Conservation (phyloP, 1,140 invertebrate species). For the Solenopsis invicta region DNA sequence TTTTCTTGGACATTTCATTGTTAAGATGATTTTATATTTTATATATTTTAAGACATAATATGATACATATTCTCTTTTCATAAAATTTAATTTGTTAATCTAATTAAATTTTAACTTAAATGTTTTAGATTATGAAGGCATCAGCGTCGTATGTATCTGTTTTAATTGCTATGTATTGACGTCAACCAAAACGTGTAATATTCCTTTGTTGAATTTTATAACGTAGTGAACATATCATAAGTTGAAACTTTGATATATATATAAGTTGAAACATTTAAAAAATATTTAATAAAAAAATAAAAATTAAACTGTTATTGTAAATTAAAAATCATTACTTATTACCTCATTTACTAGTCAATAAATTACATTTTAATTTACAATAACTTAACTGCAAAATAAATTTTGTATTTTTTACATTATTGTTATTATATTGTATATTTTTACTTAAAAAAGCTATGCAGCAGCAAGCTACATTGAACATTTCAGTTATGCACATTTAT, state of each 20-base stretch:
- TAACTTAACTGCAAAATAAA: not conserved
- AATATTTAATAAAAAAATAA: not conserved
- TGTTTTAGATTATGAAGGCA: constrained; percentile 38
- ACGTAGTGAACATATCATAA: not conserved
- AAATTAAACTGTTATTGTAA: not conserved
- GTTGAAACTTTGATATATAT: too few species aligned
- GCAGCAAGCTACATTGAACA: too few species aligned
- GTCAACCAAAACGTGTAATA: not conserved
- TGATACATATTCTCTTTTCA: too few species aligned
- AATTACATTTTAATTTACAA: not conserved
- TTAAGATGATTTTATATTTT: too few species aligned
- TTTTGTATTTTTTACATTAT: too few species aligned
- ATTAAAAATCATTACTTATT: not conserved
- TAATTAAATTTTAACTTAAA: not conserved
- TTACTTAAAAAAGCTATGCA: too few species aligned
- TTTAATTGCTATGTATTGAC: constrained; percentile 51
- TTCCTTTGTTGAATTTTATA: not conserved
- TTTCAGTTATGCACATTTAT: not conserved
- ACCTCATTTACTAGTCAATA: not conserved
- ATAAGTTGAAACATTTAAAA: not conserved
- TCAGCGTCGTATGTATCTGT: constrained; percentile 53
- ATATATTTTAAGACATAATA: too few species aligned
- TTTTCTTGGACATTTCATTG: too few species aligned
- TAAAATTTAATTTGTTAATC: not conserved
- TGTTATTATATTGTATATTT: too few species aligned